Evolutionary conservation across 2,113 vertebrate genomes (phyloP).

Genomic region (Pseudorasbora parva): DNA sequence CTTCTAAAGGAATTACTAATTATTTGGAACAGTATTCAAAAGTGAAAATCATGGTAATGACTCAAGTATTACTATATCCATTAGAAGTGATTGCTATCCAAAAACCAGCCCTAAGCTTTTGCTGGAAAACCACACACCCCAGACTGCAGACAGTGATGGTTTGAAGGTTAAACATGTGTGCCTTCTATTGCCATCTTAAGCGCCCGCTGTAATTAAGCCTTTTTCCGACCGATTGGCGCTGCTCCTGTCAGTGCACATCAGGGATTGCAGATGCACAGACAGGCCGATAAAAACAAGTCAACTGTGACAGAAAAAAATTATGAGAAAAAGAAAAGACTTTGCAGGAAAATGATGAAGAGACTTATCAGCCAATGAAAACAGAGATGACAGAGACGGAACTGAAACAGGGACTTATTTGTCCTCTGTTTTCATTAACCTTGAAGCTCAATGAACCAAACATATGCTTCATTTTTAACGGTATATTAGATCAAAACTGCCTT

Average conservation of each 20-base stretch:
- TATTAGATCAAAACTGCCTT: constrained; percentile 7
- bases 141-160: constrained; percentile 24
- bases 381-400: constrained; percentile 68
- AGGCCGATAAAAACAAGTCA: constrained; percentile 67
- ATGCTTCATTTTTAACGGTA: constrained; percentile 37
- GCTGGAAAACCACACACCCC: neutral
- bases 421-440: constrained; percentile 71
- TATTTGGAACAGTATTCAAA: too few relatives aligned
- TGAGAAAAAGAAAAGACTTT: constrained; percentile 37
- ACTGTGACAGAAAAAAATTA: constrained; percentile 57
- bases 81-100: too few relatives aligned
- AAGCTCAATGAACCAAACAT: constrained; percentile 65
- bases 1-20: too few relatives aligned
- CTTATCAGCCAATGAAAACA: constrained; percentile 63
- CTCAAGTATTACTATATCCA: too few relatives aligned
- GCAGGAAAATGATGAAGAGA: constrained; percentile 54
- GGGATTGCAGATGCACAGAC: constrained; percentile 52
- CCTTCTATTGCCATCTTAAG: constrained; percentile 49
- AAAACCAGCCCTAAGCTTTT: neutral
- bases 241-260: constrained; percentile 51
- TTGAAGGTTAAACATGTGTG: constrained; percentile 43
- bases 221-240: constrained; percentile 68
- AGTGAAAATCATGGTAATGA: too few relatives aligned
- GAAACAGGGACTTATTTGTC: constrained; percentile 67
- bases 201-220: constrained; percentile 65